These are phyloP conservation scores for Drosophila prostipennis DNA, from an alignment of 2,888 invertebrate genomes.

Conservation along the genomic window DNA sequence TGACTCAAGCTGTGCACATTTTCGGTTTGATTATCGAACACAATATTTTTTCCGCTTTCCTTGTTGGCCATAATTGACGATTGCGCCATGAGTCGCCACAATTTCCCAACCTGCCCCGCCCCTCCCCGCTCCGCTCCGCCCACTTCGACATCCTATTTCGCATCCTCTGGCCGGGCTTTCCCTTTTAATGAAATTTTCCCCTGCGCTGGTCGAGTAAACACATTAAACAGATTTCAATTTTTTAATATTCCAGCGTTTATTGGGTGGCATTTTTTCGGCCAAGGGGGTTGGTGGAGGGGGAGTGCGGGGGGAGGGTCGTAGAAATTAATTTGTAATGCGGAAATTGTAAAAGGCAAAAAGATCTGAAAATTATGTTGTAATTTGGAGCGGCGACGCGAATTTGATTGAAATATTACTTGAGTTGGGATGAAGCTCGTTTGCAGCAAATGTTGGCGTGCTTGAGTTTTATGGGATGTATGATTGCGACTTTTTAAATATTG, in stretches of 20 bases:
- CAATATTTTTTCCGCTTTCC: conserved; percentile 78
- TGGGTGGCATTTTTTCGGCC: conserved; percentile 8
- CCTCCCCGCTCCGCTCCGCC: background rate
- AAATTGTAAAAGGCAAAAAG: conserved; percentile 61
- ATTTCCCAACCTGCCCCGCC: conserved; percentile 37
- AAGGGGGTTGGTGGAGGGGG: background rate
- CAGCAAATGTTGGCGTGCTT: background rate
- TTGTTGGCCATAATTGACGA: conserved; percentile 79
- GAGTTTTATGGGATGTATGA: conserved; percentile 3
- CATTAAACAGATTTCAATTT: conserved; percentile 68
- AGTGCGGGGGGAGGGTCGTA: conserved; percentile 5
- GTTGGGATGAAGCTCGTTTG: conserved; percentile 23
- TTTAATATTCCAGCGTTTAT: conserved; percentile 44
- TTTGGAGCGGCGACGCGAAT: conserved; percentile 50
- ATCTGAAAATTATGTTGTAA: conserved; percentile 45
- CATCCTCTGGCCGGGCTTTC: conserved; percentile 36
- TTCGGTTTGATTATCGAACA: conserved; percentile 79
- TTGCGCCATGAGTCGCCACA: conserved; percentile 75
- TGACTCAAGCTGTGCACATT: conserved; percentile 79
- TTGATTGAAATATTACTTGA: conserved; percentile 51
- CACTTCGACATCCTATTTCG: conserved; percentile 33
- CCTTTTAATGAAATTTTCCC: conserved; percentile 60
- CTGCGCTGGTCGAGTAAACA: conserved; percentile 55
- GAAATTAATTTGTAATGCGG: conserved; percentile 70
- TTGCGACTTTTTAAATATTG: background rate